These are phyloP conservation scores for Picathartes gymnocephalus DNA, from an alignment of 2,113 vertebrate species.

Conservation along the genomic window DNA sequence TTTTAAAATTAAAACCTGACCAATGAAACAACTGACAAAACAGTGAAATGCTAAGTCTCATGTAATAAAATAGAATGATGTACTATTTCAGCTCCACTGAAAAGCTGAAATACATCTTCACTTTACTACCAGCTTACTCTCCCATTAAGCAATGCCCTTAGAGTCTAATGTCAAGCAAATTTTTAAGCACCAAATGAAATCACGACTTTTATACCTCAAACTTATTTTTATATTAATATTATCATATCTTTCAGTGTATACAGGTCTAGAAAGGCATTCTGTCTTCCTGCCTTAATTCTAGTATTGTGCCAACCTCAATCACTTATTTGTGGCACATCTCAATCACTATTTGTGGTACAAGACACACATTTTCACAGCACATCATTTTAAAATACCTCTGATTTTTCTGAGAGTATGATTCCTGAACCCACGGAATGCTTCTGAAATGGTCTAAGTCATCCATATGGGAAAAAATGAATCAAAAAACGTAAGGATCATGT, in stretches of 20 bases:
- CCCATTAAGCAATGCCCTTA: background rate
- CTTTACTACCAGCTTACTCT: background rate
- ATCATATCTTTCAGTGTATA: background rate
- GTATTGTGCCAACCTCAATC: background rate
- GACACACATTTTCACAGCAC: fast-evolving
- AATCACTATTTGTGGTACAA: background rate
- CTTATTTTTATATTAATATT: background rate
- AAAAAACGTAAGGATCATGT: fast-evolving
- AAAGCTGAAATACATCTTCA: background rate
- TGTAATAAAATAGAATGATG: background rate
- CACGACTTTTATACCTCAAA: background rate
- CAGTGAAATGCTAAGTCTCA: background rate
- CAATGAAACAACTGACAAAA: background rate
- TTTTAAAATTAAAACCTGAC: background rate
- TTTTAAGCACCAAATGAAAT: background rate
- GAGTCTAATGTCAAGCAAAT: background rate
- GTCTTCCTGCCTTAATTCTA: background rate
- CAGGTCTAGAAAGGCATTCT: background rate
- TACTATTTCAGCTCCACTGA: background rate
- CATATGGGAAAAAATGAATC: background rate
- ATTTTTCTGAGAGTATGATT: background rate
- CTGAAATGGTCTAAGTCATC: background rate
- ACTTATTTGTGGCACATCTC: background rate
- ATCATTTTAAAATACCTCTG: background rate
- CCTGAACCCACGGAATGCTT: background rate